Base-by-base conservation (phyloP, 1,140 invertebrate species). In the Drosophila nigromelanica region DNA sequence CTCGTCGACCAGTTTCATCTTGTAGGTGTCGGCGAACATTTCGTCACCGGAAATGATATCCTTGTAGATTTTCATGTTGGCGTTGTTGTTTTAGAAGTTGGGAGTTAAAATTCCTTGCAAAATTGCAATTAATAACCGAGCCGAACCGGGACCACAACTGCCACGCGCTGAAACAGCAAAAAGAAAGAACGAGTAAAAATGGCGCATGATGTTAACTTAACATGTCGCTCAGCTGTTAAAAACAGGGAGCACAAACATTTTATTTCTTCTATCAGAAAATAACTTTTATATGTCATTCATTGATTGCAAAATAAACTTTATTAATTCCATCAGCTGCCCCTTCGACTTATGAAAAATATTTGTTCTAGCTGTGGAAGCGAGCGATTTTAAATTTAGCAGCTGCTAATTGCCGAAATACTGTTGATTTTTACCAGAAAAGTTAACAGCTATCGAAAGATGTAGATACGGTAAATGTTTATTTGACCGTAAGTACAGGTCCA, bases 1-100 rank as follows among this genome's bases (percentile, higher is more conserved):
- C 92, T 98, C 96, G 91, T 99, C 97, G 11, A 99, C 94, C 51
- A 99, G 92, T 92, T 98, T 98, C 67, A 98, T 95, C 93, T 97
- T 98, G 92, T 98, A 98, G n/a, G 97, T 96, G 93, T 99, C 98
- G 39, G 98, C 98, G 94, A 98, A 98, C 96, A 99, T 98, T 93
- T 99, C 98, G 93, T 99, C 98, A 82, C 97, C 97, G 97, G 93
- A 92, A 92, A 98, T 96, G 93, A 97, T 95, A 94, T 98, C 97
- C 94, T 98, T 98, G 94, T 95, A 98, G 93, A 99, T 97, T 92
- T 94, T 98, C 98, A 99, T 98, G 92, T 92, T 94, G 94, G 24
- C 8, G 67, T 89, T 55, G 71, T 24, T 72, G 50, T 68, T 58
- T 35, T 47, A 40, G 35, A 35, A 71, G 73, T 52, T 64, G 63